These are phyloP conservation scores for Amiota communis DNA, from an alignment of 2,888 invertebrate species.

Conservation along the genomic window DNA sequence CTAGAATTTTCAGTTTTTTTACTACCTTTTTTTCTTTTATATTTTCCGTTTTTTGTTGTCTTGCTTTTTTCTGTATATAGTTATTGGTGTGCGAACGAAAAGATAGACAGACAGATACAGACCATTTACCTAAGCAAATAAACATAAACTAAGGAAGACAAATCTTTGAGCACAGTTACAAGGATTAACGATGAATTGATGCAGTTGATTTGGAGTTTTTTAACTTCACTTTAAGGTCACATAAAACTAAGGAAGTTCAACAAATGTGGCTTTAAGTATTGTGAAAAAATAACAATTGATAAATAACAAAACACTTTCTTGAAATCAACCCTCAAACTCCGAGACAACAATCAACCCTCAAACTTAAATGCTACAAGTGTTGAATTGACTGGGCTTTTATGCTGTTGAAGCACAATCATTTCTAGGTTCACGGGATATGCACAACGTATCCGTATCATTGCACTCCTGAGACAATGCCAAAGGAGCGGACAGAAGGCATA, in stretches of 20 bases:
- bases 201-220: not conserved
- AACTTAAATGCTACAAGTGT: conserved; percentile 26
- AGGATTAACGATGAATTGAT: conserved; percentile 12
- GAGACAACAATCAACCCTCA: conserved; percentile 51
- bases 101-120: conserved; percentile 27
- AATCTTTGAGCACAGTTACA: conserved; percentile 23
- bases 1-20: not conserved
- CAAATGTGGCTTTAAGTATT: not conserved
- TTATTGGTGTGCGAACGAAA: conserved; percentile 8
- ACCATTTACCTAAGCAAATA: conserved; percentile 51
- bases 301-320: conserved; percentile 2
- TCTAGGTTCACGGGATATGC: not conserved
- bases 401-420: not conserved
- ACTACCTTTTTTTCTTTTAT: not conserved
- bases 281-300: not conserved
- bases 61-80: conserved; percentile 9
- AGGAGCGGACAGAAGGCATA: conserved; percentile 1
- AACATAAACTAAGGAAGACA: conserved; percentile 24
- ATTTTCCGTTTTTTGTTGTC: not conserved
- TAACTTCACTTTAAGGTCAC: not conserved
- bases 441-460: conserved; percentile 26
- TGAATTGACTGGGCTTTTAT: not conserved
- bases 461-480: conserved; percentile 20
- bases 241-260: not conserved
- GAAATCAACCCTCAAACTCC: conserved; percentile 46